Conservation (phyloP, 1,140 invertebrate species). For the Manduca sexta region DNA sequence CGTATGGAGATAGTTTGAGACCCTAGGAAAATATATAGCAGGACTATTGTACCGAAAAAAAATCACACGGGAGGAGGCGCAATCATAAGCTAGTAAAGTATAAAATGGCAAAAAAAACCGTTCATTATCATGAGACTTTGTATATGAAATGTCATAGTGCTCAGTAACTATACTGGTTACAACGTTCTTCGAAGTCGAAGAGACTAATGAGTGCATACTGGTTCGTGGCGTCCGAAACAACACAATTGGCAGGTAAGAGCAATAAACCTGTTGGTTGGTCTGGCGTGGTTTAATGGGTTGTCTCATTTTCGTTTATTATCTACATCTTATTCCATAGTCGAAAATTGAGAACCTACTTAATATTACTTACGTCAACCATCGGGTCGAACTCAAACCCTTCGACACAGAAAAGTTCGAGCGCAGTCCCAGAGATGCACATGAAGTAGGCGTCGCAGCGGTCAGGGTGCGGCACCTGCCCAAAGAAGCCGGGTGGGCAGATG, state of each 20-base stretch:
- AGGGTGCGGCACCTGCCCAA: slow-evolving; percentile 4
- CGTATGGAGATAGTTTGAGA: background rate
- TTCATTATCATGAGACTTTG: too few species aligned
- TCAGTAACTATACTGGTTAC: too few species aligned
- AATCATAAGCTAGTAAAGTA: too few species aligned
- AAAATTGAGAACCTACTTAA: slow-evolving; percentile 5
- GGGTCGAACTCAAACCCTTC: slow-evolving; percentile 9
- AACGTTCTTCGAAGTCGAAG: too few species aligned
- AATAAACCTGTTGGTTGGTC: background rate
- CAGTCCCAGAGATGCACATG: slow-evolving; percentile 3
- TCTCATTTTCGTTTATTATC: background rate
- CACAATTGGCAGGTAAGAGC: background rate
- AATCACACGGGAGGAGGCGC: too few species aligned
- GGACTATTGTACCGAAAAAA: too few species aligned
- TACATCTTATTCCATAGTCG: background rate
- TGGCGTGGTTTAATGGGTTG: background rate
- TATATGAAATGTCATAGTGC: too few species aligned
- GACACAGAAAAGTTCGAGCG: slow-evolving; percentile 1
- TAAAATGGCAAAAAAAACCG: background rate
- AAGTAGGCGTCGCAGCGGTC: slow-evolving; percentile 8
- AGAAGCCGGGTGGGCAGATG: slow-evolving; percentile 4
- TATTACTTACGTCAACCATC: background rate
- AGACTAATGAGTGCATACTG: too few species aligned
- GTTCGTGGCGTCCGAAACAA: too few species aligned
- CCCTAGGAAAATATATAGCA: too few species aligned